These are phyloP conservation scores for Prionace glauca DNA, from an alignment of 2,797 vertebrate species.

Conservation along the genomic window DNA sequence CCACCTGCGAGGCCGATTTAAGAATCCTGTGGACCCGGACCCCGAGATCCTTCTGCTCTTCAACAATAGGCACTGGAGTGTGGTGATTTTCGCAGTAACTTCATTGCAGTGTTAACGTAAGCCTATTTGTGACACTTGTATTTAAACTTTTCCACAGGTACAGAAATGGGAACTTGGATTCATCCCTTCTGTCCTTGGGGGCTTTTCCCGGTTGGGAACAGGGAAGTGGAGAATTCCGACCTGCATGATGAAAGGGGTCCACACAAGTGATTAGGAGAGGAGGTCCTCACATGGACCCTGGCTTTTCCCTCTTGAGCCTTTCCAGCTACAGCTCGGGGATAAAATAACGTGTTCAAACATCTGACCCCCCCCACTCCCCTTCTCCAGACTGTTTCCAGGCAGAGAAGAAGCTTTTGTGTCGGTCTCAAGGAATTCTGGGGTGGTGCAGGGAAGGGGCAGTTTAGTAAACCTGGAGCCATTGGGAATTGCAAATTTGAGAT, in stretches of 20 bases:
- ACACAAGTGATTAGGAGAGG: neutral
- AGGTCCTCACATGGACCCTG: accelerated
- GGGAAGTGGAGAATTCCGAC: neutral
- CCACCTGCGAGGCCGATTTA: too few species aligned
- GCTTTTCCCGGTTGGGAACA: neutral
- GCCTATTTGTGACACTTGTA: too few species aligned
- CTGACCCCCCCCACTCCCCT: too few species aligned
- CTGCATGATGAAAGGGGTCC: neutral
- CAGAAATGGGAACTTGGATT: neutral
- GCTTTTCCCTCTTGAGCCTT: neutral
- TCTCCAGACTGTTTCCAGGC: neutral
- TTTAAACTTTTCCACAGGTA: neutral
- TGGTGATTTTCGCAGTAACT: too few species aligned
- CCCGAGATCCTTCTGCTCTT: too few species aligned
- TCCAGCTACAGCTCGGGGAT: neutral
- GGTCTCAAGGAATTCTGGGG: neutral
- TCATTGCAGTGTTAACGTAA: too few species aligned
- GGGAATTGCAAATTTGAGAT: neutral
- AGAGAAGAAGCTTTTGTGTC: neutral
- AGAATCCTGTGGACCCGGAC: too few species aligned
- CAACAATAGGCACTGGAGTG: too few species aligned
- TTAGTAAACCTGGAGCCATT: neutral
- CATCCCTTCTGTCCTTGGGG: neutral
- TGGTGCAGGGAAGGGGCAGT: neutral
- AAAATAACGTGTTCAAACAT: neutral